Base-by-base conservation (phyloP, 30 jellyfish, hydroid and myxozoan species). In the Aurelia coerulea region DNA sequence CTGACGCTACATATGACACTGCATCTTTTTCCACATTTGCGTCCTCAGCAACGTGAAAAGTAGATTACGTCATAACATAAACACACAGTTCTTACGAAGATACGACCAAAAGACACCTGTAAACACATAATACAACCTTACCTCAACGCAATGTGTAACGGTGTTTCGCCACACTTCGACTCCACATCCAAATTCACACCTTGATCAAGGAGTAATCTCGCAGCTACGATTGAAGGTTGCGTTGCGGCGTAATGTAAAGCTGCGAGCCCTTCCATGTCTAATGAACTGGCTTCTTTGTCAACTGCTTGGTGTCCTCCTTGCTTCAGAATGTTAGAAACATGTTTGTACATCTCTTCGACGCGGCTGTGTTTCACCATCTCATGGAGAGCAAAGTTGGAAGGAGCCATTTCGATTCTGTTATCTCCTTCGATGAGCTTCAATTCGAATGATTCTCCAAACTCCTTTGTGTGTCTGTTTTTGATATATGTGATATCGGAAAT, bases 221-320 rank as follows among this genome's bases (percentile, higher is more conserved):
- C 80, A 31, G 81, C 81, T 11, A 46, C 78, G 32, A 39, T 50
- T 19, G 80, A 37, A 0, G 84, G 23, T n/a, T 59, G 74, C 19
- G 34, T 29, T 18, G 74, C 84, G 29, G 91, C 60, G 84, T 67
- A 82, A 52, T 82, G 91, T 23, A 82, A 73, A 12, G 84, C 84
- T 5, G 84, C 62, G 10, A 49, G 31, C 39, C 91, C 91, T 0
- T 37, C 54, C 33, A 16, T 16, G 31, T 82, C 84, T 12, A 70
- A 54, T 9, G 67, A 12, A 17, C 74, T 59, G 16, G 87, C 87
- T 41, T 29, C 67, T 60, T 56, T 17, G 23, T 34, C 29, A 13
- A 77, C 23, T 10, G 39, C 51, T 14, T 60, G 65, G 15, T 77
- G 51, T 46, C 56, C 56, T 10, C 19, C 29, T 32, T 16, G 34